A percentile compares a stretch with the other conserved stretches of the same genome.
These are phyloP conservation scores for Virgularia gustaviana DNA, from an alignment of 92 coral and sea anemone species.

Conservation along the genomic window DNA sequence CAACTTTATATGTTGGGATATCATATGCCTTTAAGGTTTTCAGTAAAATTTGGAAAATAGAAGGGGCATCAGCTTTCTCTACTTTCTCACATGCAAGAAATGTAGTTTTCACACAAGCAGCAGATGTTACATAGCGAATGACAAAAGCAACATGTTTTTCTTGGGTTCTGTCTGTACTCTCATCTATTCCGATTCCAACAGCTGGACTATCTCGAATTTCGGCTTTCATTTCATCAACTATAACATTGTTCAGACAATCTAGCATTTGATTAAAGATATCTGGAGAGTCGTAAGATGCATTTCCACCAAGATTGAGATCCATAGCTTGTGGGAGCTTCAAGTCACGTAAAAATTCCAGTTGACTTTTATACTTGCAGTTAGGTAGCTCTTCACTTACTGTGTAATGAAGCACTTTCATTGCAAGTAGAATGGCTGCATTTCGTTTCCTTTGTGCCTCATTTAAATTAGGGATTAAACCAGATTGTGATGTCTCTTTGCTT, in stretches of 20 bases:
- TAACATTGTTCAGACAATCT: not conserved
- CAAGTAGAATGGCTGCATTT: not conserved
- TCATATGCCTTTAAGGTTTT: not conserved
- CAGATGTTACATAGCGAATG: not conserved
- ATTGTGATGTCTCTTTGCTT: not conserved
- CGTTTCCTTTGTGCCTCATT: slow-evolving; percentile 2
- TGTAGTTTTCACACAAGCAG: not conserved
- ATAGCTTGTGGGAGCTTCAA: slow-evolving; percentile 3
- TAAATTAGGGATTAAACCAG: not conserved
- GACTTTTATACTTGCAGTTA: slow-evolving; percentile 16
- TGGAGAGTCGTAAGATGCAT: slow-evolving; percentile 1
- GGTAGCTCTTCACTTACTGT: slow-evolving; percentile 7
- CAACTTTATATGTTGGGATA: slow-evolving; percentile 15
- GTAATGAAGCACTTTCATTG: not conserved
- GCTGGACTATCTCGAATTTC: slow-evolving; percentile 9
- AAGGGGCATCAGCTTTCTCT: not conserved
- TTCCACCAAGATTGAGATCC: not conserved
- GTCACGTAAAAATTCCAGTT: slow-evolving; percentile 2
- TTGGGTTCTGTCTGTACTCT: not conserved
- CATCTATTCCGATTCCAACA: slow-evolving; percentile 2
- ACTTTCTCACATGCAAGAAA: not conserved
- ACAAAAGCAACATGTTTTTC: not conserved
- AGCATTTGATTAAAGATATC: slow-evolving; percentile 20
- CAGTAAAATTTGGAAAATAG: not conserved
- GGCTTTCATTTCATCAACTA: slow-evolving; percentile 1